A percentile compares a stretch with the other conserved stretches of the same genome.
These are phyloP conservation scores for Nasonovia ribisnigri DNA, from an alignment of 2,888 invertebrate genomes.

Conservation along the genomic window DNA sequence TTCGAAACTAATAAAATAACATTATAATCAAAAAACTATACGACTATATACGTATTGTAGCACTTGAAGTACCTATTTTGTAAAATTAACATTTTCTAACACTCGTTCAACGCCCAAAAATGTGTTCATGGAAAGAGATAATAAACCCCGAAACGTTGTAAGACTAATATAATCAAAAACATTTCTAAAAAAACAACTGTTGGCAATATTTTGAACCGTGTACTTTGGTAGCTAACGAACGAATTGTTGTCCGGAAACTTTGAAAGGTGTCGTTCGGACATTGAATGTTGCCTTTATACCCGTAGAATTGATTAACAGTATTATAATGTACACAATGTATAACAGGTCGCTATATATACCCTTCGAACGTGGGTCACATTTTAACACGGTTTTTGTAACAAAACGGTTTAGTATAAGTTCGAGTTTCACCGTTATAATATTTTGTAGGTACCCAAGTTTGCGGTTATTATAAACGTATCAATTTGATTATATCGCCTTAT, in stretches of 20 bases:
- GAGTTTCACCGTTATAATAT: neutral
- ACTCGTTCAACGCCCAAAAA: neutral
- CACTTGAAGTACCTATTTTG: neutral
- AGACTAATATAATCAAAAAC: neutral
- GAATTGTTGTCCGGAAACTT: neutral
- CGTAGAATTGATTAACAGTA: neutral
- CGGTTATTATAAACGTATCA: constrained; percentile 54
- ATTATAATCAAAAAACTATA: neutral
- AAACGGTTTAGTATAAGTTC: constrained; percentile 31
- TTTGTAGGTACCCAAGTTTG: neutral
- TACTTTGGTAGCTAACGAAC: neutral
- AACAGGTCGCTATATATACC: neutral
- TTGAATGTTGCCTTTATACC: neutral
- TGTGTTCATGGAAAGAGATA: neutral
- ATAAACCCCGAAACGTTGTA: neutral
- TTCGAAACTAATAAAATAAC: neutral
- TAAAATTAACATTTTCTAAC: neutral
- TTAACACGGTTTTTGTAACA: constrained; percentile 11
- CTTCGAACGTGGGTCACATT: constrained; percentile 6
- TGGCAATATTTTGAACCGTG: neutral
- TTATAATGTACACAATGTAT: neutral
- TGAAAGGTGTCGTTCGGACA: neutral
- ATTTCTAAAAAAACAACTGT: neutral
- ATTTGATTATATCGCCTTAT: constrained; percentile 43
- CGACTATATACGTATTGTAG: neutral